Percentiles rank a stretch among this genome's conserved stretches.
phyloP scores from a whole-genome alignment of 2,797 vertebrate genomes.

The Esox lucius region DNA sequence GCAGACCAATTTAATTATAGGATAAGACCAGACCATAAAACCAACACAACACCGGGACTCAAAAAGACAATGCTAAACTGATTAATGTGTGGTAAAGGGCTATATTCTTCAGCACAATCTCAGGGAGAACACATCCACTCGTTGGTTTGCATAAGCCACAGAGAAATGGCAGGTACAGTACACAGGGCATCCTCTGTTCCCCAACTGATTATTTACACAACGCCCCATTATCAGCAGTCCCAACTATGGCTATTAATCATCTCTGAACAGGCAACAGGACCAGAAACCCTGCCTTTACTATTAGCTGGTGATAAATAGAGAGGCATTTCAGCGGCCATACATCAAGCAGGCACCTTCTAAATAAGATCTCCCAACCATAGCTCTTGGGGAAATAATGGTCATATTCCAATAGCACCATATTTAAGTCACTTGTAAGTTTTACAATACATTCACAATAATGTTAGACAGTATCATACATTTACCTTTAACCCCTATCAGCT shows the following conservation, averaged over 20 bases:
- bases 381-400: conserved; percentile 80
- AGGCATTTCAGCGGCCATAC: conserved; percentile 81
- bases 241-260: conserved; percentile 92
- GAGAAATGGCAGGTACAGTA: conserved; percentile 58
- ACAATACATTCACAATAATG: background rate
- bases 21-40: conserved; percentile 15
- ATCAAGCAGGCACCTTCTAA: conserved; percentile 81
- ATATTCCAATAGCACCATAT: conserved; percentile 65
- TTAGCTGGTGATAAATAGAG: conserved; percentile 92
- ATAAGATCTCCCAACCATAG: conserved; percentile 81
- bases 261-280: conserved; percentile 87
- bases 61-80: conserved; percentile 37
- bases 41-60: conserved; percentile 2
- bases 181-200: conserved; percentile 76
- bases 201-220: conserved; percentile 91
- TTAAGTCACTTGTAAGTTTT: conserved; percentile 2
- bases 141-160: conserved; percentile 52
- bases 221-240: conserved; percentile 85
- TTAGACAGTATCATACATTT: background rate
- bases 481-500: background rate
- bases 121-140: conserved; percentile 39
- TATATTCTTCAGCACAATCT: conserved; percentile 58
- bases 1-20: conserved; percentile 54
- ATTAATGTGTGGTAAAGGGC: conserved; percentile 57
- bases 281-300: conserved; percentile 90